Percentiles rank a stretch among this genome's conserved stretches.
These are phyloP conservation scores for Atherinomorus stipes DNA, from an alignment of 2,113 vertebrate genomes.

Conservation along the genomic window DNA sequence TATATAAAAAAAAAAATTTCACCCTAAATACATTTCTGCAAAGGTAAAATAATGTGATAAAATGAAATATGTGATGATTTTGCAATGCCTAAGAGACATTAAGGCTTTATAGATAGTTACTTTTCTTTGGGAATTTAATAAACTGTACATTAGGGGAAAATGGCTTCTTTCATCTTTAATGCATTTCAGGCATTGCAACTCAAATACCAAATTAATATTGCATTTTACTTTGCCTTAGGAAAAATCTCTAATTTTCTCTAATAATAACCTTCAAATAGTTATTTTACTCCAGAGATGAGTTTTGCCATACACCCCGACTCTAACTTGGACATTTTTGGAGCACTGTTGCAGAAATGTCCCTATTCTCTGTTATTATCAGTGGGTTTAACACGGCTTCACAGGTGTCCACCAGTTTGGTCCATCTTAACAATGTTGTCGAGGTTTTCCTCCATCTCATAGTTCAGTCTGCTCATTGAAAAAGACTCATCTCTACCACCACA, in stretches of 20 bases:
- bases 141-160: slow-evolving; percentile 17
- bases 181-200: slow-evolving; percentile 40
- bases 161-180: slow-evolving; percentile 18
- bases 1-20: no score
- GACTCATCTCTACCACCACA: slow-evolving; percentile 53
- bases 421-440: slow-evolving; percentile 49
- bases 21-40: background rate
- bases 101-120: slow-evolving; percentile 41
- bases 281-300: slow-evolving; percentile 1
- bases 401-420: slow-evolving; percentile 44
- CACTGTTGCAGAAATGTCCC: slow-evolving; percentile 35
- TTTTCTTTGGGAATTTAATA: slow-evolving; percentile 33
- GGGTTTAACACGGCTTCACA: slow-evolving; percentile 54
- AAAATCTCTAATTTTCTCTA: background rate
- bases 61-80: slow-evolving; percentile 38
- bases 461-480: slow-evolving; percentile 3
- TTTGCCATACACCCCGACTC: background rate
- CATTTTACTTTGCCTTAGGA: slow-evolving; percentile 11
- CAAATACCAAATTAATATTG: slow-evolving; percentile 2
- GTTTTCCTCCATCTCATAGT: slow-evolving; percentile 36
- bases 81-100: slow-evolving; percentile 41
- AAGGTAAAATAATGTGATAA: slow-evolving; percentile 12
- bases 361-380: slow-evolving; percentile 18
- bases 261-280: background rate
- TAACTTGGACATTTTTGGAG: slow-evolving; percentile 44